Percentiles rank a stretch among this genome's conserved stretches.
These are phyloP conservation scores for Axinella damicornis DNA, from an alignment of 37 sponge, comb jelly and placozoan genomes.

Conservation along the genomic window DNA sequence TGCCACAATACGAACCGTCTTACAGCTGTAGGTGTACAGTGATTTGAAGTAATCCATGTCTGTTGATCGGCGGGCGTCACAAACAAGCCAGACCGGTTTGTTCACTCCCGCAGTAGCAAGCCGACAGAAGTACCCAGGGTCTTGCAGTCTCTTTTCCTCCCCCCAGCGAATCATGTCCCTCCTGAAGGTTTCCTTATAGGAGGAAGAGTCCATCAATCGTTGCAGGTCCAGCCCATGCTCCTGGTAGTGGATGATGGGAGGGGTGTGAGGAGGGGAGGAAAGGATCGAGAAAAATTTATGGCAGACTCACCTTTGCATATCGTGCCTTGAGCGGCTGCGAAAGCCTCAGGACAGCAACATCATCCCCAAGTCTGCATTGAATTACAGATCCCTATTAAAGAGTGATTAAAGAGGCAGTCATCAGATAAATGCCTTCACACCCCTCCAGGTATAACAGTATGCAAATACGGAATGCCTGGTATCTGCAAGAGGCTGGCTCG, in stretches of 20 bases:
- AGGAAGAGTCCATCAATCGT: slow-evolving; percentile 76
- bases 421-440: too few species aligned
- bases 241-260: slow-evolving; percentile 28
- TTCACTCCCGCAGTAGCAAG: slow-evolving; percentile 68
- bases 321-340: slow-evolving; percentile 73
- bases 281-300: too few species aligned
- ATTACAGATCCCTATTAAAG: too few species aligned
- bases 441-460: too few species aligned
- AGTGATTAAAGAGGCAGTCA: too few species aligned
- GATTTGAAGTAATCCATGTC: slow-evolving; percentile 89
- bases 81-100: slow-evolving; percentile 82
- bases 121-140: slow-evolving; percentile 90
- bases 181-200: slow-evolving; percentile 91
- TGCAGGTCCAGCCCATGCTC: slow-evolving; percentile 80
- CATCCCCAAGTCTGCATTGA: slow-evolving; percentile 7
- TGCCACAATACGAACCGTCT: slow-evolving; percentile 73
- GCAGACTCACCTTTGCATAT: slow-evolving; percentile 66
- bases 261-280: too few species aligned
- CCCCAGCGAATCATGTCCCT: slow-evolving; percentile 93
- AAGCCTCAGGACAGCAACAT: slow-evolving; percentile 52
- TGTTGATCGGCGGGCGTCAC: slow-evolving; percentile 80
- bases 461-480: too few species aligned
- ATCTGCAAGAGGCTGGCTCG: too few species aligned
- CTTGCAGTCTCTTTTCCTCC: slow-evolving; percentile 60
- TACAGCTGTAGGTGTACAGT: slow-evolving; percentile 11